A percentile compares a stretch with the other conserved stretches of the same genome.
phyloP scores from a whole-genome alignment of 2,888 invertebrate species.

The Dioctria linearis region DNA sequence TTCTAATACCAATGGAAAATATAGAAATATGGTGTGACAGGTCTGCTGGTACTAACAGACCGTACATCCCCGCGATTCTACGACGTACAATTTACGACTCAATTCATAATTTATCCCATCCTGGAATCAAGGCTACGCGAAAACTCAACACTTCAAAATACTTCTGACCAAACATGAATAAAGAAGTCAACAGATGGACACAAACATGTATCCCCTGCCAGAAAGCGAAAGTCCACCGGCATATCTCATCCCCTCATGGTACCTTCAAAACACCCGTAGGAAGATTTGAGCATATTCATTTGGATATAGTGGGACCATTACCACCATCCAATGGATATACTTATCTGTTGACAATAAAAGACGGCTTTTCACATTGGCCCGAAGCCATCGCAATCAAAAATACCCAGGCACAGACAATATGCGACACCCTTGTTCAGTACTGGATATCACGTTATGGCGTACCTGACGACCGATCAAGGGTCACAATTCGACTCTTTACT shows the following conservation, averaged over 20 bases:
- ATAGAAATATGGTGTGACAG: background rate
- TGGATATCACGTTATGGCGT: conserved; percentile 53
- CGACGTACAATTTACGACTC: background rate
- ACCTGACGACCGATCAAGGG: conserved; percentile 52
- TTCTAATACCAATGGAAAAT: background rate
- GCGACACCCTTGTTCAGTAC: conserved; percentile 28
- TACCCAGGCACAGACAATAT: conserved; percentile 57
- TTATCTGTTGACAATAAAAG: conserved; percentile 37
- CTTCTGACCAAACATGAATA: too few species aligned
- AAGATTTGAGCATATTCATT: conserved; percentile 35
- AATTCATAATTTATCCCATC: conserved; percentile 4
- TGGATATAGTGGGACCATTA: conserved; percentile 30
- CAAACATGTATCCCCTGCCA: background rate
- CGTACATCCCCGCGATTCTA: conserved; percentile 20
- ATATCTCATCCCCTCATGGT: conserved; percentile 14
- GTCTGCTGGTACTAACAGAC: conserved; percentile 15
- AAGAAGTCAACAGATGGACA: too few species aligned
- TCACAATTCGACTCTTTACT: conserved; percentile 53
- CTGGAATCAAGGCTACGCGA: conserved; percentile 7
- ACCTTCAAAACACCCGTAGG: conserved; percentile 30
- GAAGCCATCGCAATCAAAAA: conserved; percentile 24
- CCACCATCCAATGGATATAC: conserved; percentile 37
- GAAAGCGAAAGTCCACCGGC: conserved; percentile 36
- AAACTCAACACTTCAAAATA: background rate
- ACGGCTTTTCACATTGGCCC: conserved; percentile 49